Base-by-base conservation (phyloP, 2,113 vertebrate genomes). In the Dromas ardeola region DNA sequence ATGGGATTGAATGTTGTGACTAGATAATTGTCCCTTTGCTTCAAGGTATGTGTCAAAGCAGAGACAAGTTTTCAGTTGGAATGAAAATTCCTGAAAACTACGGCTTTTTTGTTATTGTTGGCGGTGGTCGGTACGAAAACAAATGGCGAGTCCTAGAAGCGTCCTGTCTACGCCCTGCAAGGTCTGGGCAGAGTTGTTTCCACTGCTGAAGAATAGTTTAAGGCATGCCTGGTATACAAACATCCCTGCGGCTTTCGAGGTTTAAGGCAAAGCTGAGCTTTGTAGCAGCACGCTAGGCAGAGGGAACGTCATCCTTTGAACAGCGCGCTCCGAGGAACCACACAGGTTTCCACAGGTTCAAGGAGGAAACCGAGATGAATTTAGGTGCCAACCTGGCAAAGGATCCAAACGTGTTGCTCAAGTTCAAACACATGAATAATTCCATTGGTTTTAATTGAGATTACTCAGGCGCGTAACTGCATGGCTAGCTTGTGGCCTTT, bases 1-100 rank as follows among this genome's bases (percentile, higher is more conserved):
- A 91, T 9, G 63, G 94, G 38, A 94, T 80, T 78, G 94, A 91
- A 19, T 93, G 89, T 94, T 96, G 89, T 97, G 97, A 96, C 86
- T 95, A 97, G 94, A 90, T 96, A 96, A 96, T 96, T 89, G 93
- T 91, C 78, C 93, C 95, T 93, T 96, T 96, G 89, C 94, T 91
- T 87, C 91, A 36, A 96, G 84, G 93, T 88, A 73, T 4, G 29
- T 11, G n/a, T 96, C 94, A 97, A 88, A 95, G 84, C 84, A 70
- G 53, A 93, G 81, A 82, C 38, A 10, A 58, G 49, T 69, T 94
- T 86, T 93, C 10, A 2, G 49, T 21, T 81, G 67, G 78, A 66
- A 6, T 47, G 79, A 62, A 90, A 90, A 91, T 34, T 55, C 81
- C 91, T 80, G 34, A 29, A 82, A 94, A 36, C 23, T 18, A 5